Percentiles rank a stretch among this genome's conserved stretches.
These are phyloP conservation scores for Vimba vimba DNA, from an alignment of 2,113 vertebrate genomes.

Conservation along the genomic window DNA sequence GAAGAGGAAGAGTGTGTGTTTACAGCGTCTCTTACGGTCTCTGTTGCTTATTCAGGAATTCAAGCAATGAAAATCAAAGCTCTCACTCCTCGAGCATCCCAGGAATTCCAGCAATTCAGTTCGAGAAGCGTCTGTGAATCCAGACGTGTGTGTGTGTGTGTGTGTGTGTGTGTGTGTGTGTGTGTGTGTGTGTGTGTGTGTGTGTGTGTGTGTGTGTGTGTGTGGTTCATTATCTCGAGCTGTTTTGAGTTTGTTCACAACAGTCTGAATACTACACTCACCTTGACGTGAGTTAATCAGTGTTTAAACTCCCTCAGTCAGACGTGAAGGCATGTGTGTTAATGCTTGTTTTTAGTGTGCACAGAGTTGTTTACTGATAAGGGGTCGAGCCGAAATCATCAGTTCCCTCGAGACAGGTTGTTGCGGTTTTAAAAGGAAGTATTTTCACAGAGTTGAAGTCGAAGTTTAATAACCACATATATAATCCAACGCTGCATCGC, in stretches of 20 bases:
- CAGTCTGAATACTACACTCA: conserved; percentile 42
- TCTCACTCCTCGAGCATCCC: not conserved
- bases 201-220: no score
- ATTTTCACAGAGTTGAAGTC: not conserved
- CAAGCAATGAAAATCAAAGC: not conserved
- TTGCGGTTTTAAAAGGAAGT: not conserved
- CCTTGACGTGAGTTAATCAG: conserved; percentile 40
- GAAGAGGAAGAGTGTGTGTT: not conserved
- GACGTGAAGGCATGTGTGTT: not conserved
- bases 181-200: no score
- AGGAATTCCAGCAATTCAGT: conserved; percentile 59
- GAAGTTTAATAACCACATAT: not conserved
- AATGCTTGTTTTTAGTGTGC: not conserved
- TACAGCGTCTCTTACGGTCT: not conserved
- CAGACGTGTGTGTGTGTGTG: not conserved
- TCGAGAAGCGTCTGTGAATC: conserved; percentile 25
- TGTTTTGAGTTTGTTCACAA: no score
- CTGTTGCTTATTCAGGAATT: not conserved
- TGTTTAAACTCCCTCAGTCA: not conserved
- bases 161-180: no score
- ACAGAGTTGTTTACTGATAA: not conserved
- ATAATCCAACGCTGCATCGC: not conserved
- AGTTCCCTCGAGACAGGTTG: not conserved
- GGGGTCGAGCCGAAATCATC: no score
- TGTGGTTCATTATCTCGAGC: no score